Evolutionary conservation across 2,888 invertebrate genomes (phyloP), one percentile per base, ranked within the genome.

Genomic region (Choreutis nemorana): DNA sequence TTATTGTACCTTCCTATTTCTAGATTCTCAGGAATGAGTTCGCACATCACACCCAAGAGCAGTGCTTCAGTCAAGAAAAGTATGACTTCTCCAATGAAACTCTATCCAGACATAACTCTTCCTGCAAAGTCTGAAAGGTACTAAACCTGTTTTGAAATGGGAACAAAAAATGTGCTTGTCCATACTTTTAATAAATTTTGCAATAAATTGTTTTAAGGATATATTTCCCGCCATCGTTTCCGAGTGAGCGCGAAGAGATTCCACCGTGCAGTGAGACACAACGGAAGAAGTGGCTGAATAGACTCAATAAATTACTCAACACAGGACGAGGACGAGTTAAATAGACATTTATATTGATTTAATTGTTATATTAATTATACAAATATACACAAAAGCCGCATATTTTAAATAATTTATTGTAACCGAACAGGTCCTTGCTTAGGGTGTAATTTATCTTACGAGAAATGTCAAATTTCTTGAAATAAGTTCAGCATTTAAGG

Each of bases 201-300:
- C 11, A 14, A 23, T 30, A 28, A 23, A 28, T n/a, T 26, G 27
- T 25, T 37, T 38, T 3, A 32, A 66, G 71, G 4, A 11, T 43
- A 14, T 36, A 41, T 26, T 56, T 63, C 29, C 68, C 73, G 4
- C 30, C 56, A 3, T 36, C 52, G 8, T 73, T 71, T 39, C 67
- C 68, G 4, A 53, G 53, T 2, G 51, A 51, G 10, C 36, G 52
- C 1, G 63, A 55, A 28, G 33, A 37, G 2, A 41, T 49, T 5
- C 49, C 40, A 7, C 51, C 48, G 0, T 62, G 67, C 35, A 71
- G 59, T 34, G 58, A 60, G 13, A 47, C 42, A 1, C 73, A 75
- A 39, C 58, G 58, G 0, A 55, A 50, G 3, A 62, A 68, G n/a
- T 75, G 73, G 73, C 56, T 54, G 33, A 55, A 47, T 10, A 50